Percentiles rank a stretch among this genome's conserved stretches.
phyloP scores from a whole-genome alignment of 2,888 invertebrate species.

The Epistrophella euchroma region DNA sequence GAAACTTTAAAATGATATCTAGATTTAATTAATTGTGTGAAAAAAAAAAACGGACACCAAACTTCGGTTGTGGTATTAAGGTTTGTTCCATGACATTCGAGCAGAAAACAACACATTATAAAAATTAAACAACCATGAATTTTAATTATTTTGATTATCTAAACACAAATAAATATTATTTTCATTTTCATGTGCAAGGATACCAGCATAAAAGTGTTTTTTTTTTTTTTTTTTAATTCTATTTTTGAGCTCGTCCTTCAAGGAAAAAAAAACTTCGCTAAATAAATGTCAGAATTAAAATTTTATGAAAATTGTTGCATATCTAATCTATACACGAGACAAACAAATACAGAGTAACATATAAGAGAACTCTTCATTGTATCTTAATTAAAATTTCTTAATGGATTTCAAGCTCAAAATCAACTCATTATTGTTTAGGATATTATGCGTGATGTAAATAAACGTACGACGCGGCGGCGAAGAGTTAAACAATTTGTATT shows the following conservation, averaged over 20 bases:
- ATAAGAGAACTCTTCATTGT: not conserved
- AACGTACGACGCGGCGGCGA: not conserved
- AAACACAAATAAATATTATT: not conserved
- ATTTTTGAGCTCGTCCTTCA: no score
- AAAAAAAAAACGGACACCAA: not conserved
- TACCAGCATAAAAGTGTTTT: not conserved
- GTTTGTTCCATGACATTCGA: not conserved
- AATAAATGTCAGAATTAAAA: not conserved
- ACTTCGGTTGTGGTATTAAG: not conserved
- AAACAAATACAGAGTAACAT: not conserved
- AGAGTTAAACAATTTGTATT: constrained; percentile 22
- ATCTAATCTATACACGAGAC: not conserved
- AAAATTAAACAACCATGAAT: constrained; percentile 13
- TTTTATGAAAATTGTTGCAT: not conserved
- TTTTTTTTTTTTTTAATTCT: not conserved
- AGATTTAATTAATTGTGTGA: not conserved
- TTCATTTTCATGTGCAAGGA: not conserved
- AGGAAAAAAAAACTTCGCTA: not conserved
- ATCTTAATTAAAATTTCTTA: constrained; percentile 45
- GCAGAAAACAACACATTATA: not conserved
- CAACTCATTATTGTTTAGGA: constrained; percentile 43
- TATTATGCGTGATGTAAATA: constrained; percentile 20
- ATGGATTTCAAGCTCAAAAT: constrained; percentile 46
- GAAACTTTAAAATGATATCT: not conserved
- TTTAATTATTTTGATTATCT: constrained; percentile 12